Conservation (phyloP, 2,797 vertebrate species). For the Anguilla obscura region DNA sequence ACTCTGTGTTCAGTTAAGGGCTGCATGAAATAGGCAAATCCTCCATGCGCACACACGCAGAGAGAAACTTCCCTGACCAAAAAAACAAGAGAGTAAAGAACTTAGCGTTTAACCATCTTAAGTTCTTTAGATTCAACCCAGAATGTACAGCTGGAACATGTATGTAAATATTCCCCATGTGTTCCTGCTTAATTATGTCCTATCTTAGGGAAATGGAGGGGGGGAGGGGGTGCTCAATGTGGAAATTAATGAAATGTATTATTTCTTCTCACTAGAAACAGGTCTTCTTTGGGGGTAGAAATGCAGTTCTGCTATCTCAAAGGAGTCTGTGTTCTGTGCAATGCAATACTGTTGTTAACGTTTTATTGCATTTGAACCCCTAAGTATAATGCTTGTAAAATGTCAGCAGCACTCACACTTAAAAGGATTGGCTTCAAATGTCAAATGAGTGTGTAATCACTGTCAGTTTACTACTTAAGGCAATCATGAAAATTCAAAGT, state of each 20-base stretch:
- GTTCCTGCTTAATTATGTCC: not conserved
- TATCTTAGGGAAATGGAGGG: no score
- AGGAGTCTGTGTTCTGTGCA: not conserved
- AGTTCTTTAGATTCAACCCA: not conserved
- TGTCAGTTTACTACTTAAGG: conserved; percentile 9
- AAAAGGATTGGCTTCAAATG: conserved; percentile 5
- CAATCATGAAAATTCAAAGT: conserved; percentile 15
- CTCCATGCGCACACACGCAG: not conserved
- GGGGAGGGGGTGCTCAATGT: not conserved
- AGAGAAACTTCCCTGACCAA: not conserved
- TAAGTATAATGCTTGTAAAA: not conserved
- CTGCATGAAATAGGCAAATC: not conserved
- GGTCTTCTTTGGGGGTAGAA: not conserved
- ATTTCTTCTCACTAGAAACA: not conserved
- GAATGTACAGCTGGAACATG: not conserved
- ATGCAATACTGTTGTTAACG: not conserved
- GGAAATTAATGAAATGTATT: not conserved
- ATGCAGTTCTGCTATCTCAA: not conserved
- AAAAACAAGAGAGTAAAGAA: not conserved
- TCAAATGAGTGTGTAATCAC: conserved; percentile 2
- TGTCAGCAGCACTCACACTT: conserved; percentile 2
- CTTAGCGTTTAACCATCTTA: not conserved
- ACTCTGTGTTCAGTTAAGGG: conserved; percentile 16
- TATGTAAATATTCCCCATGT: not conserved
- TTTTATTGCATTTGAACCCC: not conserved